Evolutionary conservation across 2,888 invertebrate genomes (phyloP), one percentile per base, ranked within the genome.

Genomic region (Aspidiotus destructor): DNA sequence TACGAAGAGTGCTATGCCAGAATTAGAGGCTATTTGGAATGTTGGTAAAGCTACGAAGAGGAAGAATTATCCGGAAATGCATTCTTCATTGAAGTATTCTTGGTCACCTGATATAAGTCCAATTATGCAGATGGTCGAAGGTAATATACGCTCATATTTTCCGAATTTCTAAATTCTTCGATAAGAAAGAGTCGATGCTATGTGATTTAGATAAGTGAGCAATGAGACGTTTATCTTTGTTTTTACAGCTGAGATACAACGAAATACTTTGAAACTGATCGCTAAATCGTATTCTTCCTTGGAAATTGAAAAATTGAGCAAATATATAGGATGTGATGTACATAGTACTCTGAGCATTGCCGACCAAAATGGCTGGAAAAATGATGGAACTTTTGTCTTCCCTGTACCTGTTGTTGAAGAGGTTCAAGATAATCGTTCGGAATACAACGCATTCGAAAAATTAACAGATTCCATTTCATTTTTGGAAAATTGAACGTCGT

Each of bases 81-180:
- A 65, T 10, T 13, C 65, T 13, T 55, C 65, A 17, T 60, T 65
- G 58, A 55, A 55, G 8, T 44, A 44, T 44, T 65, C 65, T 41
- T 65, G 65, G 65, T 65, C 65, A 5, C 44, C 57, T 7, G 65
- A 65, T 16, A 58, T 60, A 57, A 65, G 42, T 41, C 65, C 65
- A 8, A 44, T 65, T n/a, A 65, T 65, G 65, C 65, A 65, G 28
- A 57, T 65, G 57, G 65, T 65, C 44, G 65, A 65, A 58, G 65
- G 65, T 65, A 60, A 15, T 9, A 40, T 53, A 9, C 6, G 48
- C 2, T 48, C n/a, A 48, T n/a, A 48, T 48, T 48, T 48, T 48
- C 10, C 11, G 10, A 48, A 48, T 48, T 48, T 3, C 8, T 44
- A 10, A 11, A n/a, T 44, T 44, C 48, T 48, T 48, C 6, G 48